Evolutionary conservation across 2,888 invertebrate genomes (phyloP), one percentile per base, ranked within the genome.

Genomic region (Fissipunctia ypsillon): DNA sequence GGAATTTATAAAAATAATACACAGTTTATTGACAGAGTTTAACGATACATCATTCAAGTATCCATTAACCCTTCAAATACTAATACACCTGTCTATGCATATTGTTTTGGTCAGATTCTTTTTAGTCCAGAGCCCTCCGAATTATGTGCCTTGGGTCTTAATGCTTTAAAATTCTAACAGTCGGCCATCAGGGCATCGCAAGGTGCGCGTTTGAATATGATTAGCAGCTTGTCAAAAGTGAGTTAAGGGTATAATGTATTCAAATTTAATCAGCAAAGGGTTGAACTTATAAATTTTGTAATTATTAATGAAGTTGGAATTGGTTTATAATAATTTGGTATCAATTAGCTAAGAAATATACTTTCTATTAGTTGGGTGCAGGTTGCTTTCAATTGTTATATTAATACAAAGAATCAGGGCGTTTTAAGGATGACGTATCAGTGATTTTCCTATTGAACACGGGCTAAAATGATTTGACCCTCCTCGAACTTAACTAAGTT

Each of bases 151-250:
- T 89, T 90, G 90, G 90, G 92, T 89, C 89, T 74, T 89, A 89
- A 91, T 93, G 92, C 91, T 94, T 94, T 91, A 92, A 94, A 93
- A 94, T 94, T 95, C 94, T 93, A 94, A 94, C 92, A 91, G 91
- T 89, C 90, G 84, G 83, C 86, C 91, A 90, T 91, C 91, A 90
- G 88, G 89, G 31, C 91, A 93, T 90, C 92, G 95, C 96, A 96
- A 96, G 96, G 96, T 96, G 96, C 89, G 85, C 90, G 84, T 92
- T 93, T 93, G 94, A 94, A 96, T 96, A 95, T 96, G 96, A 96
- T 96, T 96, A 96, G 95, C 96, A 93, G 96, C 96, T 96, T 94
- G 96, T 96, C 96, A 96, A 94, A 95, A 95, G 89, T 93, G 92
- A 94, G 91, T 95, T 95, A 94, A 92, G 90, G 90, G 83, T 88